Conservation (phyloP, 1,140 invertebrate species). For the Lepidurus packardi region DNA sequence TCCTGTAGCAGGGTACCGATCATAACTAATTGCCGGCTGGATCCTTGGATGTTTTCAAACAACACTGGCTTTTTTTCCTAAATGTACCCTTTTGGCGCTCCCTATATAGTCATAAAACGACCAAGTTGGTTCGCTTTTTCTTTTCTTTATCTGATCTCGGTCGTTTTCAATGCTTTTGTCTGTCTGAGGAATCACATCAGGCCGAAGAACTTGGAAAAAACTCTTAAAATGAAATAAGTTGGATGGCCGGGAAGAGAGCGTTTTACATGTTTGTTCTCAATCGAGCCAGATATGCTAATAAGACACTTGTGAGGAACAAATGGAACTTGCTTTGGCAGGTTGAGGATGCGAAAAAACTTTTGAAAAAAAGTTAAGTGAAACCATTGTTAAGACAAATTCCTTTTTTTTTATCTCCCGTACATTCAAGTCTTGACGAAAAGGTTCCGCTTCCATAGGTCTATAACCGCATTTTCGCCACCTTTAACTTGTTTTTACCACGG, state of each 20-base stretch:
- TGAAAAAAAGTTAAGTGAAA: not conserved
- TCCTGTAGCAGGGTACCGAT: not conserved
- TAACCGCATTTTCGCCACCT: not conserved
- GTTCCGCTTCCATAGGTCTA: not conserved
- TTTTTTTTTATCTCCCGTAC: not conserved
- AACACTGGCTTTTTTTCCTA: not conserved
- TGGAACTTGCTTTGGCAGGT: not conserved
- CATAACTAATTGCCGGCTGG: conserved; percentile 3
- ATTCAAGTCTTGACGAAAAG: not conserved
- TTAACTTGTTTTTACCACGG: not conserved
- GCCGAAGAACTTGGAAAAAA: not conserved
- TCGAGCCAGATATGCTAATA: conserved; percentile 4
- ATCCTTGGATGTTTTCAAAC: not conserved
- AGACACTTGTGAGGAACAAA: not conserved
- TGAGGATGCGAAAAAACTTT: not conserved
- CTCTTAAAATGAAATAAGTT: not conserved
- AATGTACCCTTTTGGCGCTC: not conserved
- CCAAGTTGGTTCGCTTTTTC: not conserved
- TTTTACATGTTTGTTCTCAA: not conserved
- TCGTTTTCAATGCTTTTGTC: not conserved
- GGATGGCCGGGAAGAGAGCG: not conserved
- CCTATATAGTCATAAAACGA: not conserved
- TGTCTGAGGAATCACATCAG: not conserved
- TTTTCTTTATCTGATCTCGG: not conserved
- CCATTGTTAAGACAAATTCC: not conserved